A percentile compares a stretch with the other conserved stretches of the same genome.
These are phyloP conservation scores for Ceuthmochares aereus DNA, from an alignment of 2,113 vertebrate species.

Conservation along the genomic window DNA sequence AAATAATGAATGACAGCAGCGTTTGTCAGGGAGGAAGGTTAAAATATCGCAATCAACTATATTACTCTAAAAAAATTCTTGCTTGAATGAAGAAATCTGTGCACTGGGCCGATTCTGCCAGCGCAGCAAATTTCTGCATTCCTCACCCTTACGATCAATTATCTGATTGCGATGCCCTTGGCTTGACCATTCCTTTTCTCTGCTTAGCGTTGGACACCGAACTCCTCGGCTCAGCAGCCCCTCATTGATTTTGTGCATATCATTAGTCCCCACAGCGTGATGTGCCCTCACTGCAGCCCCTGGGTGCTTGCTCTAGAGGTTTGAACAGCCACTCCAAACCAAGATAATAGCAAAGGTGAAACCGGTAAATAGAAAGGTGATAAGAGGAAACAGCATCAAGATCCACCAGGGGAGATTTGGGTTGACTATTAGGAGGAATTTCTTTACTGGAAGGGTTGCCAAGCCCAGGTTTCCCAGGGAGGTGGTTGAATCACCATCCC, in stretches of 20 bases:
- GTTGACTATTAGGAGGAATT: too few relatives aligned
- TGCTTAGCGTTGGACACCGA: not conserved
- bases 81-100: not conserved
- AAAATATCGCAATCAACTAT: not conserved
- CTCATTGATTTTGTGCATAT: not conserved
- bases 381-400: not conserved
- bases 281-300: not conserved
- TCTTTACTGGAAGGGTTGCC: too few relatives aligned
- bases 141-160: not conserved
- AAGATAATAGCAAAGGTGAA: not conserved
- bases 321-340: not conserved
- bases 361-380: not conserved
- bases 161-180: not conserved
- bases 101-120: not conserved
- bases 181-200: not conserved
- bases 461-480: too few relatives aligned
- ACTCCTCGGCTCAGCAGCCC: not conserved
- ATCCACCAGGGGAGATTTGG: too few relatives aligned
- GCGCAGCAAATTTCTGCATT: not conserved
- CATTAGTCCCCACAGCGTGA: not conserved
- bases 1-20: not conserved
- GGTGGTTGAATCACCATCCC: too few relatives aligned
- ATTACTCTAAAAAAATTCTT: not conserved
- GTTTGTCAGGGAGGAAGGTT: not conserved
- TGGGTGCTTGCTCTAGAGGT: not conserved